Conservation (phyloP, 2,888 invertebrate genomes). For the Tachystola acroxantha region DNA sequence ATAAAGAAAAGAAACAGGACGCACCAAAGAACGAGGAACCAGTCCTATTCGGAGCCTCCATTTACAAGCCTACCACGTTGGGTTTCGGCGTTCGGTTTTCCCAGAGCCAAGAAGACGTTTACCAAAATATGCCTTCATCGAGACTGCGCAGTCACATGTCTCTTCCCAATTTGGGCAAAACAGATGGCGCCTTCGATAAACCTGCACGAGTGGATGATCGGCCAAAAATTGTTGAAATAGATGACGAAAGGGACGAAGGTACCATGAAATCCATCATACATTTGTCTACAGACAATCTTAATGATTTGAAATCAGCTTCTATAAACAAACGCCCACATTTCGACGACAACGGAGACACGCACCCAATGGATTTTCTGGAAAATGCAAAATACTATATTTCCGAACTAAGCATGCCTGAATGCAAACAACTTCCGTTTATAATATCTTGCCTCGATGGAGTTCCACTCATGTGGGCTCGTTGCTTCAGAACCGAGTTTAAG, state of each 20-base stretch:
- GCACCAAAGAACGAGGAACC: conserved; percentile 42
- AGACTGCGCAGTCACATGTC: conserved; percentile 68
- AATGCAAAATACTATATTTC: conserved; percentile 61
- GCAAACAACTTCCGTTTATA: conserved; percentile 62
- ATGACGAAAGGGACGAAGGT: conserved; percentile 43
- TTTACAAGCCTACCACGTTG: conserved; percentile 61
- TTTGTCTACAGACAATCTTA: conserved; percentile 55
- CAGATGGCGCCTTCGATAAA: conserved; percentile 45
- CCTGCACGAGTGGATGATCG: conserved; percentile 35
- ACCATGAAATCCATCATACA: conserved; percentile 37
- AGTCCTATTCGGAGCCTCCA: conserved; percentile 44
- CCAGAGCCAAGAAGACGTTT: conserved; percentile 66
- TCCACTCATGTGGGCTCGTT: conserved; percentile 69
- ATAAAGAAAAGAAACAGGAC: conserved; percentile 43
- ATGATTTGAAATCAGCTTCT: conserved; percentile 62
- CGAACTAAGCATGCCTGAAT: conserved; percentile 54
- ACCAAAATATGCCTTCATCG: conserved; percentile 63
- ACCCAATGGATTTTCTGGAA: conserved; percentile 70
- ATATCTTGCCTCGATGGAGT: conserved; percentile 67
- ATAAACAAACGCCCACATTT: conserved; percentile 63
- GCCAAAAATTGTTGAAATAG: conserved; percentile 59
- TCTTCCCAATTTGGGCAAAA: conserved; percentile 66
- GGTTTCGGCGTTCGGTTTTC: conserved; percentile 70
- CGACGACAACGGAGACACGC: conserved; percentile 60
- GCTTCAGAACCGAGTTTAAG: conserved; percentile 60